Evolutionary conservation across 2,888 invertebrate species (phyloP), one percentile per base, ranked within the genome.

Genomic region (Schizotus pectinicornis): DNA sequence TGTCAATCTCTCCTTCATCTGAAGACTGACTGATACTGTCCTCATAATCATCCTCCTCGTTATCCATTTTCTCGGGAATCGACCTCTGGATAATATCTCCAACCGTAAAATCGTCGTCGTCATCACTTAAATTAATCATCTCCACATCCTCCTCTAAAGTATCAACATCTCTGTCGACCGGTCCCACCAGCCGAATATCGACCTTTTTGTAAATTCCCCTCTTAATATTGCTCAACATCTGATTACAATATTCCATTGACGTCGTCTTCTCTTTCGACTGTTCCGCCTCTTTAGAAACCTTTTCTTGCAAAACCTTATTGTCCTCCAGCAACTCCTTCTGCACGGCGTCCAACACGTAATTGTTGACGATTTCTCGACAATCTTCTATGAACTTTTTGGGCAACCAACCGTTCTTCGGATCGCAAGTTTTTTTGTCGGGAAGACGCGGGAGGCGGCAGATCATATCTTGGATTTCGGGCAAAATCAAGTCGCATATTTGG

Each of bases 401-500:
- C 55, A 93, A 79, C 93, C 93, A 94, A 12, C 94, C 94, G 55
- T 87, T 85, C 76, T 87, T 87, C 68, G 85, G 85, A 72, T 92
- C 88, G 35, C 83, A 81, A 55, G 84, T 22, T 22, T 22, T 82
- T 6, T 83, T 84, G 0, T 85, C 81, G 0, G 81, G 73, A 1
- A 84, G 83, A 3, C 86, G 82, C 0, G 89, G 88, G 8, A 91
- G 82, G 66, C 87, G 86, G 0, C 84, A 81, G 9, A 93, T 67
- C 83, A 93, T 86, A 66, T 86, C 86, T 76, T 94, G 88, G 33
- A 96, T 88, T 79, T 94, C 92, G 0, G 88, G 86, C 13, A 93
- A 80, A 11, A 88, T 81, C 37, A 96, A 83, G 78, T 97, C 93
- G 72, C 91, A 91, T 72, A 89, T 90, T 88, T 95, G 94, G 77